Base-by-base conservation (phyloP, 2,797 vertebrate species). In the Typhlichthys subterraneus region DNA sequence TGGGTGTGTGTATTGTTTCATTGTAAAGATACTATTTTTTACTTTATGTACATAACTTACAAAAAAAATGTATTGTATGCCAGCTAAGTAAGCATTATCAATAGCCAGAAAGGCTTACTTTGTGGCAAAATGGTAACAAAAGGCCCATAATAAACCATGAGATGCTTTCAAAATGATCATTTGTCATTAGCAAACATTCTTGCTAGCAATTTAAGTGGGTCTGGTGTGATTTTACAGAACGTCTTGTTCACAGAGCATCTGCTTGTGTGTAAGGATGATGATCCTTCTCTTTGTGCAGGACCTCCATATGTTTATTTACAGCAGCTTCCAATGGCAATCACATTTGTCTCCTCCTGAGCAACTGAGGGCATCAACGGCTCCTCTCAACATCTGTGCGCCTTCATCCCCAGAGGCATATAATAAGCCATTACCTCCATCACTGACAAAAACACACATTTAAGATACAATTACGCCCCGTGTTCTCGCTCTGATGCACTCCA, bases 401-500 rank as follows among this genome's bases (percentile, higher is more conserved):
- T 84, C 78, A 77, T 78, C 73, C 69, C 70, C 72, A 65, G 79
- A 79, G 73, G 77, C 76, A 83, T 84, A 85, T 91, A 87, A 92
- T 86, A 91, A 89, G 77, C 88, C 83, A 89, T 91, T 91, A 90
- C 85, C 74, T 85, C 81, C 80, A 83, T 90, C 86, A 85, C 79
- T 80, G 80, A 86, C 87, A 88, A 86, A 91, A 92, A 88, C 81
- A 92, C 87, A 88, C 84, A 87, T 90, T 90, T 92, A 91, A 91
- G 89, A 78, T 81, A 82, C 85, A 89, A 89, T 92, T 89, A 92
- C 82, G 83, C 91, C 87, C 83, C 88, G 77, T 82, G 63, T 89
- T 69, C 75, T 81, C 74, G 79, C 77, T 76, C 73, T 81, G 75
- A 69, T 68, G 72, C 74, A 74, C 87, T 79, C 72, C 70, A 81